Evolutionary conservation across 1,140 invertebrate species (phyloP).

Genomic region (Drosophila bifasciata): DNA sequence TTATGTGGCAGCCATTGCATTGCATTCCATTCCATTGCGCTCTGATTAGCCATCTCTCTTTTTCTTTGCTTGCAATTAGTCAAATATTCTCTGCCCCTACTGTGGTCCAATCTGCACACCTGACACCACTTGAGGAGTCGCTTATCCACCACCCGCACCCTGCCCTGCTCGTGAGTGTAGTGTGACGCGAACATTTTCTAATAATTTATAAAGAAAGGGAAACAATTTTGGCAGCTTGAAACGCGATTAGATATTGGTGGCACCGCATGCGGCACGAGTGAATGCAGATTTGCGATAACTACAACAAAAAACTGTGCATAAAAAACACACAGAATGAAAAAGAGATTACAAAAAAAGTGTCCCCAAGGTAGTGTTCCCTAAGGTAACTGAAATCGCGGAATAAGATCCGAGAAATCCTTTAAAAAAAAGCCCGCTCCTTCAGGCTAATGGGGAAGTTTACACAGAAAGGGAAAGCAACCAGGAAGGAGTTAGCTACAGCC

Average conservation of each 20-base stretch:
- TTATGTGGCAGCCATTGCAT: constrained; percentile 10
- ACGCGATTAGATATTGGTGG: constrained; percentile 23
- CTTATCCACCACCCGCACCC: background rate
- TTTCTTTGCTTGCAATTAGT: constrained; percentile 31
- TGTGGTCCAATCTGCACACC: constrained; percentile 3
- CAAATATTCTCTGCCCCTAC: constrained; percentile 29
- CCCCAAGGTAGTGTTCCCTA: background rate
- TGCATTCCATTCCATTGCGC: constrained; percentile 25
- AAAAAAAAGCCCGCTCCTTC: background rate
- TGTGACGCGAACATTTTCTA: constrained; percentile 23
- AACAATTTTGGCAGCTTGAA: constrained; percentile 39
- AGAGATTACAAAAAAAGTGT: background rate
- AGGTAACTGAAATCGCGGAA: too few relatives aligned
- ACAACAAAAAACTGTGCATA: background rate
- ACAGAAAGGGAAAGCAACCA: too few relatives aligned
- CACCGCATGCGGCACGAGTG: background rate
- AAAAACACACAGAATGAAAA: background rate
- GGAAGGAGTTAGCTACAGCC: too few relatives aligned
- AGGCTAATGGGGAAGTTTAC: too few relatives aligned
- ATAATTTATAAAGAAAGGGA: constrained; percentile 21
- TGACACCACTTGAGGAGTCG: constrained; percentile 29
- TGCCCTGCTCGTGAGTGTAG: too few relatives aligned
- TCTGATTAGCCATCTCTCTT: constrained; percentile 46
- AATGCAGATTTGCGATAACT: constrained; percentile 35
- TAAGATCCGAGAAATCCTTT: too few relatives aligned